These are phyloP conservation scores for Lagria hirta DNA, from an alignment of 2,888 invertebrate genomes.

Conservation along the genomic window DNA sequence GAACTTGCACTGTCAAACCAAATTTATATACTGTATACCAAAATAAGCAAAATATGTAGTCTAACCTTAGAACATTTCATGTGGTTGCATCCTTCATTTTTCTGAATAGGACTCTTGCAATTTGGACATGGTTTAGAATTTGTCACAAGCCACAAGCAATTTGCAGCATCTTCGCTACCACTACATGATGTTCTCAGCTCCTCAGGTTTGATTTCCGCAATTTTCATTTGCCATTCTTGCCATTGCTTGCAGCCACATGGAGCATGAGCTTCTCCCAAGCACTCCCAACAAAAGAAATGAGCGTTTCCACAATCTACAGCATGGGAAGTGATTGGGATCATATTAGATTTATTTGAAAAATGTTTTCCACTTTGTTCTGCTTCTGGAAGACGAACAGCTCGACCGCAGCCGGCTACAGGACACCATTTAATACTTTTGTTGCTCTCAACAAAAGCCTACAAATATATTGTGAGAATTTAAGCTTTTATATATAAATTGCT, in stretches of 20 bases:
- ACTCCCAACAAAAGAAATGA: conserved; percentile 70
- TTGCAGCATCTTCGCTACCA: conserved; percentile 63
- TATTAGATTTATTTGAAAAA: conserved; percentile 40
- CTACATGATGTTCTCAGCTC: conserved; percentile 58
- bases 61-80: conserved; percentile 74
- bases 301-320: conserved; percentile 71
- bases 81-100: conserved; percentile 72
- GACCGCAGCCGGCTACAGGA: conserved; percentile 66
- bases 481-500: not conserved
- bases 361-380: conserved; percentile 51
- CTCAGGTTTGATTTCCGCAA: conserved; percentile 66
- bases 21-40: too few species aligned
- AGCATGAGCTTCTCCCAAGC: conserved; percentile 64
- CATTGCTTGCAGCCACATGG: conserved; percentile 68
- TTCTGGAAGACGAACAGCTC: conserved; percentile 66
- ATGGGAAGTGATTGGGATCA: conserved; percentile 57
- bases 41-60: too few species aligned
- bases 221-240: conserved; percentile 60
- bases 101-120: conserved; percentile 70
- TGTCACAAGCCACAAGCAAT: conserved; percentile 68
- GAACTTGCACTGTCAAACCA: conserved; percentile 62
- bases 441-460: conserved; percentile 68
- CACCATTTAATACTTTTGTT: conserved; percentile 73
- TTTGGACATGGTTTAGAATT: conserved; percentile 72
- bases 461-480: too few species aligned